Evolutionary conservation across 2,888 invertebrate genomes (phyloP), one percentile per base, ranked within the genome.

Genomic region (Mesorhabditis spiculigera): DNA sequence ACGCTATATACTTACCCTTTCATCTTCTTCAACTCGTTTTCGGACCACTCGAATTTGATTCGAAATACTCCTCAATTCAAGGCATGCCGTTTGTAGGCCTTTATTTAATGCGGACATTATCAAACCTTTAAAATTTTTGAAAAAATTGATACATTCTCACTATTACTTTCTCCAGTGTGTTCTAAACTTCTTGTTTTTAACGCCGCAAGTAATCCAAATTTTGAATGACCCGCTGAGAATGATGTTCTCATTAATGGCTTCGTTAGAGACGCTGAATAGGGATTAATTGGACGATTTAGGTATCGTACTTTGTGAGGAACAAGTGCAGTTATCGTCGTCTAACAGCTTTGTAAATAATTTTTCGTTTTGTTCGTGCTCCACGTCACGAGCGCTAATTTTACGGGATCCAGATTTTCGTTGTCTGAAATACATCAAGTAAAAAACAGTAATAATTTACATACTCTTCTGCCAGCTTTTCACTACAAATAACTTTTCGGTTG

Each of bases 31-130:
- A 77, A 78, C 76, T 63, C 78, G 65, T 45, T 74, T 77, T 44
- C 78, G 70, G 73, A 82, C 79, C 44, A 76, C 70, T 67, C 74
- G 74, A 6, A 81, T 74, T 64, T 81, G 80, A 5, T 71, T 50
- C 5, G 77, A 74, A 45, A 81, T 81, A 42, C 69, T 77, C 67
- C 79, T 78, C 66, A 82, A 68, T 64, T 80, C 80, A 44, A 78
- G 67, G 68, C 80, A 80, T 6, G 80, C 80, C 68, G 78, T 80
- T 64, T 79, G 78, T 78, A 80, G 77, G 50, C 75, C 76, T 45
- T 73, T 74, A 68, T 73, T 76, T 70, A 78, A 68, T 45, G 76
- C 76, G 5, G 58, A 64, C 68, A 74, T 68, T 8, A 76, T 44
- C 43, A 67, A 69, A 68, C 68, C 43, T 61, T 16, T 66, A 28